phyloP scores from a whole-genome alignment of 1,140 invertebrate genomes.

The Limonius californicus region DNA sequence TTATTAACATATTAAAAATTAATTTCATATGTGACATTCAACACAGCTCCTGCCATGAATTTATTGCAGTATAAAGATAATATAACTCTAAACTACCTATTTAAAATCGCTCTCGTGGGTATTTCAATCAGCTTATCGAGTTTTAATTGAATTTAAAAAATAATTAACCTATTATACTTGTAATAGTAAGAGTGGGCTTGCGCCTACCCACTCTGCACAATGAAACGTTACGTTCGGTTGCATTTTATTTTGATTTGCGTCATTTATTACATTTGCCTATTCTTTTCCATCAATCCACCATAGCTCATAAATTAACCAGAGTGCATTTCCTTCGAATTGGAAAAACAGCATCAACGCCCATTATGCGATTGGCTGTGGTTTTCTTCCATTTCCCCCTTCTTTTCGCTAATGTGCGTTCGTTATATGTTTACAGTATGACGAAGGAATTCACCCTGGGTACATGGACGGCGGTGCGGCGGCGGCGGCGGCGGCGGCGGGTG shows the following conservation, averaged over 20 bases:
- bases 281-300: background rate
- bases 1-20: constrained; percentile 32
- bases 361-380: no score
- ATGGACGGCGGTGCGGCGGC: constrained; percentile 62
- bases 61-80: constrained; percentile 31
- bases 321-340: no score
- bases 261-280: background rate
- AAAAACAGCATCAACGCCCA: no score
- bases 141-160: constrained; percentile 22
- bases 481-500: constrained; percentile 53
- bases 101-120: constrained; percentile 16
- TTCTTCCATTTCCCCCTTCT: no score
- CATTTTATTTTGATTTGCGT: background rate
- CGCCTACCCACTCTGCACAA: no score
- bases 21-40: constrained; percentile 24
- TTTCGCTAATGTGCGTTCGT: no score
- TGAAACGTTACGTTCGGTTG: no score
- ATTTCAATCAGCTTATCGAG: constrained; percentile 17
- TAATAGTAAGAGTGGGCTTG: background rate
- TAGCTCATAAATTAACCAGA: no score
- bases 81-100: constrained; percentile 21
- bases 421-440: constrained; percentile 71
- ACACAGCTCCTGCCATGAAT: constrained; percentile 19
- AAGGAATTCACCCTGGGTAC: constrained; percentile 75
- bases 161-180: constrained; percentile 1